Conservation (phyloP, 1,140 invertebrate species). For the Heterodera schachtii region DNA sequence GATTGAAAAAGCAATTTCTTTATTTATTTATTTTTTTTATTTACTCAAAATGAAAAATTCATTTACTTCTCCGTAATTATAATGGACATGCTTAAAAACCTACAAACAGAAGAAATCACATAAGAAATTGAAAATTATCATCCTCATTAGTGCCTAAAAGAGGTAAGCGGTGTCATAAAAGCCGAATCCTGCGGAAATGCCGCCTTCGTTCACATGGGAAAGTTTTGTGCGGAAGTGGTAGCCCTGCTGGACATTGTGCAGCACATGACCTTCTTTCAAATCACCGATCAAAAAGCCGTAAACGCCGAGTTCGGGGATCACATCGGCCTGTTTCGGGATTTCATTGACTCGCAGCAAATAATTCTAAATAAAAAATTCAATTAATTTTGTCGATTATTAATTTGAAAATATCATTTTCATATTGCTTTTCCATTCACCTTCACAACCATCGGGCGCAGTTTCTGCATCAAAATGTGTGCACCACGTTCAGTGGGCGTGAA, state of each 20-base stretch:
- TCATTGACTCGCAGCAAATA: conserved; percentile 76
- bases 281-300: conserved; percentile 86
- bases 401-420: no score
- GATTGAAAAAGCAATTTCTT: no score
- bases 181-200: conserved; percentile 79
- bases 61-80: no score
- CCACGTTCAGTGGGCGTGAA: conserved; percentile 76
- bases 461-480: conserved; percentile 92
- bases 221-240: conserved; percentile 76
- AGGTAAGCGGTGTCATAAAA: background rate
- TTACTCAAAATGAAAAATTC: no score
- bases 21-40: no score
- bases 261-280: conserved; percentile 82
- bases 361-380: conserved; percentile 74
- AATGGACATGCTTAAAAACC: no score
- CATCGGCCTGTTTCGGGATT: conserved; percentile 69
- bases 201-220: conserved; percentile 84
- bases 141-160: background rate
- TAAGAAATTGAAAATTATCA: background rate
- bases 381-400: background rate
- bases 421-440: conserved; percentile 39
- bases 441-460: conserved; percentile 48
- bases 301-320: conserved; percentile 88
- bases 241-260: conserved; percentile 65
- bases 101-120: no score